Evolutionary conservation across 2,888 invertebrate genomes (phyloP).

Genomic region (Lasius fuliginosus): DNA sequence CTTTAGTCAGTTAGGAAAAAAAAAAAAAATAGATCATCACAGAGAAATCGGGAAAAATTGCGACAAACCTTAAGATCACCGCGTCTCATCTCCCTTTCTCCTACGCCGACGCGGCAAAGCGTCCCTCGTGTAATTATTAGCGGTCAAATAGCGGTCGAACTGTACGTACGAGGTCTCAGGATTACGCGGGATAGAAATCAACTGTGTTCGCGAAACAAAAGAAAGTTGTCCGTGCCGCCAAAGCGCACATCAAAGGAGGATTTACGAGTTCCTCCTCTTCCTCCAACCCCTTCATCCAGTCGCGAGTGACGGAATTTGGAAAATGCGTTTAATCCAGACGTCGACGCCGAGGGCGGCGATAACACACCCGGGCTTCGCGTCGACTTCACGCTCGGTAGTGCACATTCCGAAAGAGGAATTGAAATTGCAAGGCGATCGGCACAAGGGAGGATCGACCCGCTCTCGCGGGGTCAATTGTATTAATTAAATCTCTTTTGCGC

Average conservation of each 20-base stretch:
- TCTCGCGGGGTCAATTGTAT: constrained; percentile 74
- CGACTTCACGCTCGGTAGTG: constrained; percentile 68
- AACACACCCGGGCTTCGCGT: constrained; percentile 48
- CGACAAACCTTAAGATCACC: too few relatives aligned
- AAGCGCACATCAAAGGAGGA: constrained; percentile 56
- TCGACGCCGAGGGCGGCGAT: constrained; percentile 56
- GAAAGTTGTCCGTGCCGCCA: constrained; percentile 54
- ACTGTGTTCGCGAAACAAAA: constrained; percentile 27
- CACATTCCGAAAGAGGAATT: constrained; percentile 74
- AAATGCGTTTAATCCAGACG: constrained; percentile 77
- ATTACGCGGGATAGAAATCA: neutral
- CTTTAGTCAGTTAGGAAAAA: neutral
- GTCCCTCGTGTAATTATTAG: neutral
- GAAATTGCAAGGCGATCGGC: constrained; percentile 73
- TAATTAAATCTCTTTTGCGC: constrained; percentile 77
- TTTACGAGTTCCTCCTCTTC: constrained; percentile 52
- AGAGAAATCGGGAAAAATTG: too few relatives aligned
- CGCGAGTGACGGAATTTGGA: constrained; percentile 74
- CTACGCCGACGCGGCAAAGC: too few relatives aligned
- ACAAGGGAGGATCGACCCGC: constrained; percentile 63
- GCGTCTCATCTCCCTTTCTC: neutral
- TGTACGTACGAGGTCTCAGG: neutral
- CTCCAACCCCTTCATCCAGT: neutral
- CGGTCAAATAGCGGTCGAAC: neutral
- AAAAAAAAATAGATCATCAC: neutral